These are phyloP conservation scores for Atlantisia rogersi DNA, from an alignment of 2,113 vertebrate species.

Conservation along the genomic window DNA sequence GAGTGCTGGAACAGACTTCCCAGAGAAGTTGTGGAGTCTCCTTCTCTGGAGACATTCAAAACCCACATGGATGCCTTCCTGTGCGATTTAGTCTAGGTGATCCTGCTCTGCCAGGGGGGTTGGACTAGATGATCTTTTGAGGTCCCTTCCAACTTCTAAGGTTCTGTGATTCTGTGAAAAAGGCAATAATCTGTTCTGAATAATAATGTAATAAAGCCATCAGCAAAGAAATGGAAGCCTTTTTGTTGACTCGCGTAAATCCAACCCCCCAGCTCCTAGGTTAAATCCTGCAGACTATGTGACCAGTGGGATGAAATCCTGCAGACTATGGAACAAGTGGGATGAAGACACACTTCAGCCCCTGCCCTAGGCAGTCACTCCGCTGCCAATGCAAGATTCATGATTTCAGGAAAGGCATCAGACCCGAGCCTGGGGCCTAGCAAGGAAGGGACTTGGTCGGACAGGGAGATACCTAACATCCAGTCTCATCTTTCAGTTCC, in stretches of 20 bases:
- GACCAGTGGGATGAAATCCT: neutral
- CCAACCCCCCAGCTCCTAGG: neutral
- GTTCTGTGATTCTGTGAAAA: neutral
- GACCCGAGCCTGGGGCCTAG: neutral
- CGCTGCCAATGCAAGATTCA: neutral
- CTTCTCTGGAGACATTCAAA: too few relatives aligned
- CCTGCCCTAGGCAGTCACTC: neutral
- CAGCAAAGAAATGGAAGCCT: neutral
- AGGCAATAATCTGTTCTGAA: neutral
- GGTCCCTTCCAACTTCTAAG: too few relatives aligned
- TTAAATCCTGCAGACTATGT: neutral
- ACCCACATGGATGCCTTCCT: too few relatives aligned
- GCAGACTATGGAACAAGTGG: neutral
- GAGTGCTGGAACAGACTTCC: too few relatives aligned
- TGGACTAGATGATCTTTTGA: too few relatives aligned
- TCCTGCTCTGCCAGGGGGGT: too few relatives aligned
- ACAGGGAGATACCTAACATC: neutral
- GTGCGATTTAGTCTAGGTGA: too few relatives aligned
- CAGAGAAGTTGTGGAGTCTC: too few relatives aligned
- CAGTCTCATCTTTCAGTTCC: neutral
- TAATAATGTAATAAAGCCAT: neutral
- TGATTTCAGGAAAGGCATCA: neutral
- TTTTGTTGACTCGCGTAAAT: fast-evolving
- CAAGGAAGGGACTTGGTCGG: neutral
- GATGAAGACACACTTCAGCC: neutral